These are phyloP conservation scores for Scolopax bukidnonensis DNA, from an alignment of 2,797 vertebrate species.

Conservation along the genomic window DNA sequence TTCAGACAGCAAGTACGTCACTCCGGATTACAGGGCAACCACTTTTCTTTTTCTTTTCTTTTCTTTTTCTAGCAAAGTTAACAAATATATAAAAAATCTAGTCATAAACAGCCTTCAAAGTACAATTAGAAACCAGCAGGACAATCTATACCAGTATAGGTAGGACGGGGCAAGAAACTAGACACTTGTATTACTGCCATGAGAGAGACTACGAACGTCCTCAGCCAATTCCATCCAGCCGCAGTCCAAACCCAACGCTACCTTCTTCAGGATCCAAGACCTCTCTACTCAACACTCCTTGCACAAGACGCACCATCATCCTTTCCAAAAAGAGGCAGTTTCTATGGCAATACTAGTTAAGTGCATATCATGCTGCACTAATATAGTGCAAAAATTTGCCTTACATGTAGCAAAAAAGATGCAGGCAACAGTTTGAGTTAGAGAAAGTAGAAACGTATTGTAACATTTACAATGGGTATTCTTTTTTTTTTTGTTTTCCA, in stretches of 20 bases:
- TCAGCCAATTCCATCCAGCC: slow-evolving; percentile 69
- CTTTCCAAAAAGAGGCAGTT: slow-evolving; percentile 89
- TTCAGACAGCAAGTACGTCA: slow-evolving; percentile 61
- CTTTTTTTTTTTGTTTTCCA: slow-evolving; percentile 69
- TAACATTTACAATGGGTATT: slow-evolving; percentile 77
- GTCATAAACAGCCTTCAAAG: slow-evolving; percentile 80
- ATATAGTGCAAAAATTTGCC: slow-evolving; percentile 98
- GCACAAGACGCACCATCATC: slow-evolving; percentile 83
- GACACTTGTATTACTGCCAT: slow-evolving; percentile 78
- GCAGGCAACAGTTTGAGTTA: slow-evolving; percentile 83
- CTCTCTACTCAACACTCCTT: slow-evolving; percentile 74
- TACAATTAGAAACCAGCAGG: slow-evolving; percentile 77
- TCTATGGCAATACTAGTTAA: slow-evolving; percentile 92
- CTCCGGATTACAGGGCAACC: slow-evolving; percentile 67
- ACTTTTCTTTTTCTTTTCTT: slow-evolving; percentile 71
- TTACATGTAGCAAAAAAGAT: slow-evolving; percentile 85
- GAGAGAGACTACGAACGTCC: slow-evolving; percentile 73
- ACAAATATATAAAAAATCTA: slow-evolving; percentile 80
- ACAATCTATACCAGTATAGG: slow-evolving; percentile 69
- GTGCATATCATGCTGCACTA: slow-evolving; percentile 99
- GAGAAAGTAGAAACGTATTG: slow-evolving; percentile 80
- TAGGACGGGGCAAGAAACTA: slow-evolving; percentile 78
- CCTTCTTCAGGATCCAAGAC: slow-evolving; percentile 77
- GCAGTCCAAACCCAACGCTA: slow-evolving; percentile 77
- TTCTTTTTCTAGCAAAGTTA: slow-evolving; percentile 80